Evolutionary conservation across 1,140 invertebrate species (phyloP), one percentile per base, ranked within the genome.

Genomic region (Macrocentrus cingulum): DNA sequence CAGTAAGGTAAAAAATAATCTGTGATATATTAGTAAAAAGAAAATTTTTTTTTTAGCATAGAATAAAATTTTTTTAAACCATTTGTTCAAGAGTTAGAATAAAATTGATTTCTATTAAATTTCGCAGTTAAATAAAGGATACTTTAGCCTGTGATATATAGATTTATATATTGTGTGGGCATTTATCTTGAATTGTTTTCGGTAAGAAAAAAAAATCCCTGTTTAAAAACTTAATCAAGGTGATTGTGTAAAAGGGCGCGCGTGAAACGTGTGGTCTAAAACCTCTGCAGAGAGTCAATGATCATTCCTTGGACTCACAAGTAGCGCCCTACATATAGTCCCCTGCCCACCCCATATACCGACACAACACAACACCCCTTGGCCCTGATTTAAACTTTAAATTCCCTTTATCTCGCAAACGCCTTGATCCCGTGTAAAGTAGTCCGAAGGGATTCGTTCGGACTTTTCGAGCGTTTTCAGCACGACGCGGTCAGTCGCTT

Each of bases 381-480:
- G 56, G 66, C 57, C 62, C 60, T 63, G 69, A 70, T 77, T 73
- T 74, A 79, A 78, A 79, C 66, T 78, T 77, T 67, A 75, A 77
- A 75, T 75, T 72, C 67, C 62, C 69, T 78, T 77, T 79, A 79
- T 79, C 75, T 75, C 60, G 63, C 48, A 61, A 66, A 63, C 59
- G 54, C 60, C 63, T 69, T 64, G 68, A 70, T 74, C 68, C 66
- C 41, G 41, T 20, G 55, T 34, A 64, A 70, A 59, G 72, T 69
- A 57, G 66, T 65, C 67, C 63, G 57, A 71, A 69, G 68, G 68
- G 69, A 71, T 66, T 46, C 20, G 63, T 42, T 44, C 37, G 15
- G 23, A 49, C 13, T 49, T 34, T 5, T 49, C 8, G 16, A 49
- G 23, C 9, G n/a, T 51, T 19, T 51, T n/a, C 7, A 20, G 23